Evolutionary conservation across 2,888 invertebrate genomes (phyloP).

Genomic region (Seladonia tumulorum): DNA sequence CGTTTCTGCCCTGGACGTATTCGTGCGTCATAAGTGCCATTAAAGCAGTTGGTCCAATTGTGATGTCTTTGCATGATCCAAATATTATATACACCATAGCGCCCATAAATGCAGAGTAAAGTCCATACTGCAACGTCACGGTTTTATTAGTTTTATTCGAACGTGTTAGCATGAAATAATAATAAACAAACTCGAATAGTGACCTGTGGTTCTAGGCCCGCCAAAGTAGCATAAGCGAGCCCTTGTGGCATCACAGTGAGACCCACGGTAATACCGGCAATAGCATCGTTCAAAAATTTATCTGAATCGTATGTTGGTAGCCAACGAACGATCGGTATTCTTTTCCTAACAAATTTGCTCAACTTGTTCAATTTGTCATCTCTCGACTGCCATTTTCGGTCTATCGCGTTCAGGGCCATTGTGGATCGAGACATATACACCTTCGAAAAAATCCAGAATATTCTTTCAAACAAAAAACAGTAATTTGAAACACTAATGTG

Average conservation of each 20-base stretch:
- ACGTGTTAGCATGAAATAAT: neutral
- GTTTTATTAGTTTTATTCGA: too few relatives aligned
- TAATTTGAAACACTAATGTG: neutral
- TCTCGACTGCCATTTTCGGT: constrained; percentile 61
- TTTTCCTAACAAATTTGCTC: constrained; percentile 80
- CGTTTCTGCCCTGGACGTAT: constrained; percentile 89
- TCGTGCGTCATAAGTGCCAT: constrained; percentile 96
- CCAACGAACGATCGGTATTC: constrained; percentile 90
- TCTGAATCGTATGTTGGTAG: constrained; percentile 90
- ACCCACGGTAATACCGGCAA: constrained; percentile 97
- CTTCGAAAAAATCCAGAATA: constrained; percentile 2
- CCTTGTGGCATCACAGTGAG: constrained; percentile 97
- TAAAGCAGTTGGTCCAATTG: constrained; percentile 96
- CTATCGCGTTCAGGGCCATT: constrained; percentile 61
- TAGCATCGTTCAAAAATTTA: constrained; percentile 92
- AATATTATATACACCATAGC: constrained; percentile 96
- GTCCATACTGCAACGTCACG: constrained; percentile 90
- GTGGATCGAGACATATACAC: constrained; percentile 15
- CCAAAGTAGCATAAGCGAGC: constrained; percentile 95
- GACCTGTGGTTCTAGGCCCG: constrained; percentile 93
- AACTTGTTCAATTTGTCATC: constrained; percentile 65
- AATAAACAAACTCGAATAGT: constrained; percentile 21
- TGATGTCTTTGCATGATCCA: constrained; percentile 95
- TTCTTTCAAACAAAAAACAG: neutral
- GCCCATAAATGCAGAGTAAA: constrained; percentile 97